Evolutionary conservation across 2,888 invertebrate genomes (phyloP).

Genomic region (Eurytoma californica): DNA sequence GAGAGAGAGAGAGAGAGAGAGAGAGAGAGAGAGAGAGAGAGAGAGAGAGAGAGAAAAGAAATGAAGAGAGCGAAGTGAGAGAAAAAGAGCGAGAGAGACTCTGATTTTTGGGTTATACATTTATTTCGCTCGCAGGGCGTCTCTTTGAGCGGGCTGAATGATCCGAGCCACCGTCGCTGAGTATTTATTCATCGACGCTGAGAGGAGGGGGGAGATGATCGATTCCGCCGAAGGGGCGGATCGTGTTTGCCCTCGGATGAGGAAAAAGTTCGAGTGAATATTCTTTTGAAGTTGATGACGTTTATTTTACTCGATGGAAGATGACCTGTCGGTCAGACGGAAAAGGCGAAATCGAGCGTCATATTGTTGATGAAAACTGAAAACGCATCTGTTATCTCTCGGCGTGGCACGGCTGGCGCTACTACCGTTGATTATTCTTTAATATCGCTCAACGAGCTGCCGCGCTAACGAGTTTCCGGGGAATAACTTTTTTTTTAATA

Average conservation of each 20-base stretch:
- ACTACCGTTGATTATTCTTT: too few relatives aligned
- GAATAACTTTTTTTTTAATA: too few relatives aligned
- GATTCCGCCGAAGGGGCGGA: not conserved
- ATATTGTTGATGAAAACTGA: not conserved
- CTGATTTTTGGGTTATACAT: not conserved
- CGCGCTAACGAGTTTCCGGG: too few relatives aligned
- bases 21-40: too few relatives aligned
- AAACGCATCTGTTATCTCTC: not conserved
- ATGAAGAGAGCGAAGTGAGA: too few relatives aligned
- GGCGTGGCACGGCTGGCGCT: not conserved
- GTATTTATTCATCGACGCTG: conserved; percentile 22
- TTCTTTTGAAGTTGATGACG: conserved; percentile 7
- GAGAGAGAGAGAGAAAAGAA: not conserved
- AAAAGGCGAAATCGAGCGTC: not conserved
- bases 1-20: too few relatives aligned
- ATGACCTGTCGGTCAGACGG: too few relatives aligned
- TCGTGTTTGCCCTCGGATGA: not conserved
- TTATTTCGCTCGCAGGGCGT: not conserved
- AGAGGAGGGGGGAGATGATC: not conserved
- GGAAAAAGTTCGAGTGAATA: not conserved
- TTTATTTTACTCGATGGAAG: not conserved
- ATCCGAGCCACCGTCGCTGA: not conserved
- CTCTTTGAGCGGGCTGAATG: not conserved
- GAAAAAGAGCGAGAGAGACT: not conserved
- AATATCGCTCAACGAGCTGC: too few relatives aligned